A percentile compares a stretch with the other conserved stretches of the same genome.
Evolutionary conservation across 2,797 vertebrate species (phyloP).

Genomic region (Amazona finschi): DNA sequence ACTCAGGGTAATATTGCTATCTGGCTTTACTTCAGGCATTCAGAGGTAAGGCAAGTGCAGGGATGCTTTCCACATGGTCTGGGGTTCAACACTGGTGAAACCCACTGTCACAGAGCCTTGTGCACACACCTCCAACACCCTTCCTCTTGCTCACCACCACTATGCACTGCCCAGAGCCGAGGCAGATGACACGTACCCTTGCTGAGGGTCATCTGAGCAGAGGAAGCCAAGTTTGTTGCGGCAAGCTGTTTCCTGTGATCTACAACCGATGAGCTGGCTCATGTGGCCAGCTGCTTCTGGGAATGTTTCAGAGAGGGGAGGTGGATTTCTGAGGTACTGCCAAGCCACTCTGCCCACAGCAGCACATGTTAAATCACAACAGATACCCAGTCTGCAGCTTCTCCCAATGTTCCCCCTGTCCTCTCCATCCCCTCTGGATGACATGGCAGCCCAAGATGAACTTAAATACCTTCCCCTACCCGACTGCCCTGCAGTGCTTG

Average conservation of each 20-base stretch:
- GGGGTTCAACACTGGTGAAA: neutral
- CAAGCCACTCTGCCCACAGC: slow-evolving; percentile 25
- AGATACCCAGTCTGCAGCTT: neutral
- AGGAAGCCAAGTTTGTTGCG: neutral
- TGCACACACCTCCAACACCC: neutral
- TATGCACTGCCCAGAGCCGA: neutral
- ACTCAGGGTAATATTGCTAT: neutral
- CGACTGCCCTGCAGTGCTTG: neutral
- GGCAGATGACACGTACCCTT: neutral
- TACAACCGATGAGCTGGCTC: neutral
- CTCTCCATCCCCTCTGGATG: neutral
- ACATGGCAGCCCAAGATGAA: neutral
- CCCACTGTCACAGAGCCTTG: neutral
- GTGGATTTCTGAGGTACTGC: slow-evolving; percentile 14
- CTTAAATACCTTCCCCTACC: neutral
- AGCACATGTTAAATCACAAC: neutral
- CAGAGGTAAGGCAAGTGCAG: neutral
- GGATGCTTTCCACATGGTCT: neutral
- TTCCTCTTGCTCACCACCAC: neutral
- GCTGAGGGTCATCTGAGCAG: neutral
- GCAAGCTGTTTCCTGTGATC: slow-evolving; percentile 50
- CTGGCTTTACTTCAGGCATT: neutral
- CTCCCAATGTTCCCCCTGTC: neutral
- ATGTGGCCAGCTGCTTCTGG: slow-evolving; percentile 35
- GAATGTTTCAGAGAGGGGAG: slow-evolving; percentile 5